Percentiles rank a stretch among this genome's conserved stretches.
These are phyloP conservation scores for Myiozetetes cayanensis DNA, from an alignment of 2,113 vertebrate species.

Conservation along the genomic window DNA sequence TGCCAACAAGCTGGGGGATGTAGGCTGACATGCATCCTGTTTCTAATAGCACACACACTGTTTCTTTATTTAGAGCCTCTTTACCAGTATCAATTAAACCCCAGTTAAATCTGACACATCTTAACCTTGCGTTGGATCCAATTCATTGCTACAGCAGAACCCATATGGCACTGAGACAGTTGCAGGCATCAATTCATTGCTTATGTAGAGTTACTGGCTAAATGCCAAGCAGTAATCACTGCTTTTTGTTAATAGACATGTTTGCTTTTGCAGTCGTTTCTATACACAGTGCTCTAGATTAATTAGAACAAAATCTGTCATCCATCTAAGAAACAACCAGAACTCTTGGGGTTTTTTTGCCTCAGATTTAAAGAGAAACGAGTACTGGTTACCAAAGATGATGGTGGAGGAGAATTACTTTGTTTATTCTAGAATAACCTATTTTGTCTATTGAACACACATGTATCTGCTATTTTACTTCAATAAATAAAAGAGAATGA, in stretches of 20 bases:
- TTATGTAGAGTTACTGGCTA: constrained; percentile 81
- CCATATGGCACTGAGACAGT: constrained; percentile 87
- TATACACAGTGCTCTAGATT: constrained; percentile 81
- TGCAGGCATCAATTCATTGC: constrained; percentile 82
- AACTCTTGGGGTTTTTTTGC: constrained; percentile 41
- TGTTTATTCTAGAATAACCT: constrained; percentile 47
- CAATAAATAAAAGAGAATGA: not conserved
- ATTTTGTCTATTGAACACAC: not conserved
- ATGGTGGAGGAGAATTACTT: not conserved
- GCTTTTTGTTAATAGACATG: constrained; percentile 89
- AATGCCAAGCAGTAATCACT: constrained; percentile 79
- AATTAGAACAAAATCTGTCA: constrained; percentile 84
- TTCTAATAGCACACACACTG: constrained; percentile 74
- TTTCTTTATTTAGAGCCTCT: constrained; percentile 84
- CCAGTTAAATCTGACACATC: constrained; percentile 90
- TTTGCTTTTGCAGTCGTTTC: constrained; percentile 86
- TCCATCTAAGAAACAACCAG: constrained; percentile 75
- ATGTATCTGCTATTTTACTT: not conserved
- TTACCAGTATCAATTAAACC: constrained; percentile 90
- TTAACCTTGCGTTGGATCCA: constrained; percentile 87
- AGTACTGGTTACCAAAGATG: constrained; percentile 15
- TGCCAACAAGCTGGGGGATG: constrained; percentile 66
- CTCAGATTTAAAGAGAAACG: constrained; percentile 59
- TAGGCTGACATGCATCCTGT: constrained; percentile 68
- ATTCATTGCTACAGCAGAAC: constrained; percentile 84